Evolutionary conservation across 1,140 invertebrate species (phyloP).

Genomic region (Drosophila pachea): DNA sequence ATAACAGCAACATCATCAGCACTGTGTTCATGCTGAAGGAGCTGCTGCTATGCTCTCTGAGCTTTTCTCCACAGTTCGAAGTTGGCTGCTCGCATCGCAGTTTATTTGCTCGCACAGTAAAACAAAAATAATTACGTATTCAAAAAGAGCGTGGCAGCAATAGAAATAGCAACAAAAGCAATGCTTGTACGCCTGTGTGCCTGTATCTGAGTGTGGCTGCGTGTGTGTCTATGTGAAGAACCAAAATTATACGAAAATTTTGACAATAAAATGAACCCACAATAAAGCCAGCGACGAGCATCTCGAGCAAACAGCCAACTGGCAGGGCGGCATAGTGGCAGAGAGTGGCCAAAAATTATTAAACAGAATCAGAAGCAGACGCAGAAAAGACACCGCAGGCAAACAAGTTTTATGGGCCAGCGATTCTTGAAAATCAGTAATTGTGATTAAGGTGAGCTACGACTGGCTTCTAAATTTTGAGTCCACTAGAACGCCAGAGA

Average conservation of each 20-base stretch:
- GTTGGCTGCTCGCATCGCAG: constrained; percentile 2
- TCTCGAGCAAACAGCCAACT: constrained; percentile 3
- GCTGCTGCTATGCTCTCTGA: constrained; percentile 20
- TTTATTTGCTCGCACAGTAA: constrained; percentile 12
- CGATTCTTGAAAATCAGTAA: constrained; percentile 17
- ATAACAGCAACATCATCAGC: constrained; percentile 5
- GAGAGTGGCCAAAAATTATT: constrained; percentile 1
- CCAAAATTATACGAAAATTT: constrained; percentile 25
- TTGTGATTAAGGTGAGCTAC: constrained; percentile 28
- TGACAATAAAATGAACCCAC: constrained; percentile 27
- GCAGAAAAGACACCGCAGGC: background rate
- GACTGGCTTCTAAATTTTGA: constrained; percentile 3
- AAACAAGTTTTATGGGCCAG: constrained; percentile 53
- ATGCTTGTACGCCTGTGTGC: too few relatives aligned
- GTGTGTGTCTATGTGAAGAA: background rate
- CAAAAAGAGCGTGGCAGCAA: background rate
- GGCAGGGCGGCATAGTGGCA: background rate
- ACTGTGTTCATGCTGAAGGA: constrained; percentile 16
- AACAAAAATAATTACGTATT: constrained; percentile 41
- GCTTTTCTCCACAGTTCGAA: background rate
- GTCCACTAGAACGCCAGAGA: constrained; percentile 7
- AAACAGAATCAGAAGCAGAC: background rate
- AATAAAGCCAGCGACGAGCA: constrained; percentile 27
- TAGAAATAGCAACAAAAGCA: constrained; percentile 10
- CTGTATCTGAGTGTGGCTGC: background rate